Evolutionary conservation across 2,797 vertebrate species (phyloP).

Genomic region (Enteromius trimaculatus): DNA sequence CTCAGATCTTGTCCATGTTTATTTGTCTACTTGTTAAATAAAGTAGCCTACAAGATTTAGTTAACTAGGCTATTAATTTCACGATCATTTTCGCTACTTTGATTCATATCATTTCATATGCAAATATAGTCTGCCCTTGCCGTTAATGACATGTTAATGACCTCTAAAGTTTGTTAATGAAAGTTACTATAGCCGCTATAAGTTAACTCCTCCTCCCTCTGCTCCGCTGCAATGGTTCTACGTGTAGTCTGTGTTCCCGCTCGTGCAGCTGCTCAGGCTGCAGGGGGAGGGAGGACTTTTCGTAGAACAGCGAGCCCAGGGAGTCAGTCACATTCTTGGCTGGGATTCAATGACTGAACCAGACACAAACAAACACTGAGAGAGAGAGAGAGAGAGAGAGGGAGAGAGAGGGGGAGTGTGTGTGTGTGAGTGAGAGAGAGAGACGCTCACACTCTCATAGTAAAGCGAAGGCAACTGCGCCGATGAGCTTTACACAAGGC

Average conservation of each 20-base stretch:
- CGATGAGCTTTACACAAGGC: constrained; percentile 27
- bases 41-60: background rate
- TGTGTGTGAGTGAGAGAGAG: constrained; percentile 52
- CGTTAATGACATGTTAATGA: background rate
- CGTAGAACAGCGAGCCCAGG: constrained; percentile 90
- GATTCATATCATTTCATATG: background rate
- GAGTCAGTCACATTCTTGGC: constrained; percentile 98
- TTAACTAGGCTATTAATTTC: background rate
- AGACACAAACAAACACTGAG: constrained; percentile 94
- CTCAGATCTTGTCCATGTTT: background rate
- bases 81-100: too few relatives aligned
- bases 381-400: constrained; percentile 27
- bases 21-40: background rate
- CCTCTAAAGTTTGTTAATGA: constrained; percentile 22
- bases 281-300: constrained; percentile 83
- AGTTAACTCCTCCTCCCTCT: background rate
- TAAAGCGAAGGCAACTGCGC: constrained; percentile 39
- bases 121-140: background rate
- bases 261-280: constrained; percentile 80
- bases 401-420: background rate
- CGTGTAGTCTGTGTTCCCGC: constrained; percentile 59
- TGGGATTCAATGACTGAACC: constrained; percentile 92
- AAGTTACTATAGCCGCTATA: background rate
- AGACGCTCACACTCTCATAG: constrained; percentile 35
- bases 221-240: background rate